Evolutionary conservation across 2,113 vertebrate species (phyloP), one percentile per base, ranked within the genome.

Genomic region (Protobothrops flavoviridis): DNA sequence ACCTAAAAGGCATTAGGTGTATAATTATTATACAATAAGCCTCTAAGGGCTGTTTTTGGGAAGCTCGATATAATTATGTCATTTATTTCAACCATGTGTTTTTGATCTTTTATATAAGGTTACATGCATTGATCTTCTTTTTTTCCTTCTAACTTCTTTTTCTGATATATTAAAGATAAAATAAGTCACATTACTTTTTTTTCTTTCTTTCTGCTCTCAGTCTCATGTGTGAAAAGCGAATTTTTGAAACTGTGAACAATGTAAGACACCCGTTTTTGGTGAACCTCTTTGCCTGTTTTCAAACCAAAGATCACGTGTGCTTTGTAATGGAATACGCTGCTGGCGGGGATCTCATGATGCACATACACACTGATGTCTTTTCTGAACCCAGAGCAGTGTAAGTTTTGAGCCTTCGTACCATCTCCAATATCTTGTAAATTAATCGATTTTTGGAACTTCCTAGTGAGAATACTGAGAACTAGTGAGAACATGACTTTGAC

Each of bases 271-370:
- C 99, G 20, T 99, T 99, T 98, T 97, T 99, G 98, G 99, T 99
- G 97, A 99, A 99, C 97, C 98, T 99, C 92, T 99, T 99, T 94
- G 99, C 99, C 81, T 99, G 99, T 97, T 99, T 99, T 98, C 99
- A 99, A 98, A 99, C 99, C 91, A 98, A 98, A 98, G 99, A 99
- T 96, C 99, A 99, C 0, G 99, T 99, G 43, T 99, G 99, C 96
- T 99, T 99, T 94, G 99, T 99, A 94, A 99, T 99, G 99, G 99
- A 99, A 96, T 99, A 99, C 57, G 99, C 99, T n/a, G 99, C 99
- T 5, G 99, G 99, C 50, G 99, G 99, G 48, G 99, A 99, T 96
- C 98, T 99, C 93, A 99, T 99, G 99, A 99, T 99, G 99, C 99
- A 99, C 98, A 99, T 99, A 95, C 99, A 99, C 85, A 99, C 99